These are phyloP conservation scores for Cosmorhoe ocellata DNA, from an alignment of 2,888 invertebrate species.

Conservation along the genomic window DNA sequence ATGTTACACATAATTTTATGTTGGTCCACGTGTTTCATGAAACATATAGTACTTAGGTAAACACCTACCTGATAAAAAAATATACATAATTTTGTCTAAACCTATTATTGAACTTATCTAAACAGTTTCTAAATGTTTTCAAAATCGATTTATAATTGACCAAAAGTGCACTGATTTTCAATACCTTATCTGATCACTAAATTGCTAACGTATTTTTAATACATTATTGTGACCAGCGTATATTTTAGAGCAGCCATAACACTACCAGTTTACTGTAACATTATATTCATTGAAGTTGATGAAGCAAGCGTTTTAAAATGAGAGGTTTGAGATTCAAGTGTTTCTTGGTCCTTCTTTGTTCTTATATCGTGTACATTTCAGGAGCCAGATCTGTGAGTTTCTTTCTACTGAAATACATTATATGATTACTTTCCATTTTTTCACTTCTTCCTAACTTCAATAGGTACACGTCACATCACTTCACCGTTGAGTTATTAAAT, in stretches of 20 bases:
- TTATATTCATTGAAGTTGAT: not conserved
- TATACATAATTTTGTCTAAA: too few species aligned
- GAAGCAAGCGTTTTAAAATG: constrained; percentile 1
- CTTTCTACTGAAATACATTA: too few species aligned
- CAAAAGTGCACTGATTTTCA: not conserved
- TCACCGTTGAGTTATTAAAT: too few species aligned
- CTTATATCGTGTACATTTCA: not conserved
- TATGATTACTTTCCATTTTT: too few species aligned
- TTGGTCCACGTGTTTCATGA: too few species aligned
- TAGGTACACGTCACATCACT: too few species aligned
- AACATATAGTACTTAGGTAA: too few species aligned
- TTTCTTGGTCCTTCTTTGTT: not conserved
- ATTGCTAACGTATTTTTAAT: not conserved
- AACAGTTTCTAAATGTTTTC: not conserved
- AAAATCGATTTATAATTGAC: not conserved
- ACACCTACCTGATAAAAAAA: too few species aligned
- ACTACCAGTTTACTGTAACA: not conserved
- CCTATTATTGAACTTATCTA: too few species aligned
- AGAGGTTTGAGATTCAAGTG: not conserved
- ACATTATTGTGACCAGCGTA: not conserved
- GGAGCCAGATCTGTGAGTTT: constrained; percentile 9
- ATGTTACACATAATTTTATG: too few species aligned
- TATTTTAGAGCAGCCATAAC: not conserved
- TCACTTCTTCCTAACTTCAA: too few species aligned
- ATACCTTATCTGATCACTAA: not conserved